Evolutionary conservation across 2,113 vertebrate genomes (phyloP), one percentile per base, ranked within the genome.

Genomic region (Bambusicola thoracicus): DNA sequence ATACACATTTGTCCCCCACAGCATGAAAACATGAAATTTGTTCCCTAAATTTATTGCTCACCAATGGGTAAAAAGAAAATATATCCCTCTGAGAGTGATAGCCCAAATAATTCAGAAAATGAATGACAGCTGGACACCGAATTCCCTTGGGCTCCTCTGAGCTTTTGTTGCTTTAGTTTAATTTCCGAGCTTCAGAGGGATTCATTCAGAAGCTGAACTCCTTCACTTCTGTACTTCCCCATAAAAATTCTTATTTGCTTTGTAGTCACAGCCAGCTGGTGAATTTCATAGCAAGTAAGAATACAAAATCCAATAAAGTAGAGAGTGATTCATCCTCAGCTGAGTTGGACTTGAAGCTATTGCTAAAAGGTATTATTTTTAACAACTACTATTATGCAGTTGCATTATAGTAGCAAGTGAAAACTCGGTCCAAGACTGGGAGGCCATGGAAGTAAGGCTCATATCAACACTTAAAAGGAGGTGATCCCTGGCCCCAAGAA

Each of bases 271-370:
- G 59, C 40, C 66, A 89, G 44, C 13, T 65, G 74, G 67, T 76
- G 81, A 89, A 87, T 62, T 85, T 84, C 21, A 36, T 58, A 87
- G 59, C 19, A 75, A 94, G 30, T 80, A 85, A 84, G 81, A 93
- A 84, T 81, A 81, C 24, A 84, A 79, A 89, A 84, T 81, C 62
- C 59, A 78, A 36, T 51, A 63, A 66, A 83, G 44, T 53, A 73
- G n/a, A 67, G 73, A 72, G 58, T 92, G 95, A 93, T 88, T 96
- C 83, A 96, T 95, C 77, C 58, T 92, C 89, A 94, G 77, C 81
- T 92, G 94, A 94, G 69, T 81, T 94, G 90, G 58, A 81, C 43
- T 68, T 74, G 48, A 92, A 94, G 32, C 38, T 21, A 38, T 72
- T 92, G 66, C 48, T 84, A 76, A 84, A 93, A 61, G 30, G 24